Evolutionary conservation across 2,113 vertebrate genomes (phyloP), one percentile per base, ranked within the genome.

Genomic region (Smithornis capensis): DNA sequence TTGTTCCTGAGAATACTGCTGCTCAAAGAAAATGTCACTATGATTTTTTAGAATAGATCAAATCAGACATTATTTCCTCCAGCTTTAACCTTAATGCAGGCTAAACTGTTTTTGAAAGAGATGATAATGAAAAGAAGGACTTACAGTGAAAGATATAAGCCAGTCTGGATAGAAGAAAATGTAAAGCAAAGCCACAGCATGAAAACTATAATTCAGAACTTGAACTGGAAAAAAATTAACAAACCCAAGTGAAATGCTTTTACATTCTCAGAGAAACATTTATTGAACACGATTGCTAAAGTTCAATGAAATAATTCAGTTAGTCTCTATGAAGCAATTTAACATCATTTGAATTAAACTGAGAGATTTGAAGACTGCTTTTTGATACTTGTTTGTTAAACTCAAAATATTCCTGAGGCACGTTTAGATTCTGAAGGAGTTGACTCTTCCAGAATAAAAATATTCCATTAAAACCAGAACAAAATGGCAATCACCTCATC

Each of bases 351-450:
- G 64, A 94, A 90, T 90, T 90, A 80, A 93, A 81, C 14, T 21
- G 71, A 74, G 85, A 83, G 59, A 80, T 94, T 94, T 95, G 80
- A 93, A 90, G 88, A 90, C 59, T 93, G 63, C 19, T 24, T 92
- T 96, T 92, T 86, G 85, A 86, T 94, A 88, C 42, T 90, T 80
- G 45, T 80, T 88, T 95, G 79, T 74, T 90, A 90, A 93, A 94
- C 90, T 92, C 79, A 77, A 38, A 90, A 90, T 47, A 38, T 59
- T 97, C 68, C 73, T 71, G 52, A 92, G 69, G 68, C 64, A 94
- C 75, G 35, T 81, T 89, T 52, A 89, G 33, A 17, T 92, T 90
- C 60, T 74, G 60, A 92, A 89, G 44, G 59, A 87, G 14, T 28
- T 7, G 19, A 63, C 29, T 89, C 19, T 71, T 81, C 33, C 69